phyloP scores from a whole-genome alignment of 2,888 invertebrate species.

The Anaspis maculata region DNA sequence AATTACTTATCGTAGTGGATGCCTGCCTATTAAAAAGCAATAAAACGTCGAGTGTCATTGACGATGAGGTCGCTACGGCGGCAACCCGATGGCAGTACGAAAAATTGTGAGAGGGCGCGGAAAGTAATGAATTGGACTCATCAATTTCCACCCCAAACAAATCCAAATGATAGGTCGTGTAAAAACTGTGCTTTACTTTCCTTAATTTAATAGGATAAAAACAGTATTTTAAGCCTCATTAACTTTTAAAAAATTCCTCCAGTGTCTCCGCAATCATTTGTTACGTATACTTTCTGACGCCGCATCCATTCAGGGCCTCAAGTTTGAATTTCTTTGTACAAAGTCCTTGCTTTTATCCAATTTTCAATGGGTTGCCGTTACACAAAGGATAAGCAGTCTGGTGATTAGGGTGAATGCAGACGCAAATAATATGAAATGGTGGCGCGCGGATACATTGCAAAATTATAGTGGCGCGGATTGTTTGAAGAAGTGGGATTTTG shows the following conservation, averaged over 20 bases:
- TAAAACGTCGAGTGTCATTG: too few species aligned
- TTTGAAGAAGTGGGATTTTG: slow-evolving; percentile 3
- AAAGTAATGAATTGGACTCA: too few species aligned
- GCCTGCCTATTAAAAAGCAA: too few species aligned
- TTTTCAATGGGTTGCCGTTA: slow-evolving; percentile 20
- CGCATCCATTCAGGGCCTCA: slow-evolving; percentile 19
- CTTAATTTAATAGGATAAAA: slow-evolving; percentile 16
- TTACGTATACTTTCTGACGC: slow-evolving; percentile 23
- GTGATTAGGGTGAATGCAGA: slow-evolving; percentile 23
- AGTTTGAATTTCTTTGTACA: slow-evolving; percentile 23
- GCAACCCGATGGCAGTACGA: too few species aligned
- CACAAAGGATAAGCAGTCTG: slow-evolving; percentile 21
- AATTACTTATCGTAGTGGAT: too few species aligned
- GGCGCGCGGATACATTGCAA: slow-evolving; percentile 12
- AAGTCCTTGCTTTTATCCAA: slow-evolving; percentile 21
- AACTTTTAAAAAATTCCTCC: slow-evolving; percentile 20
- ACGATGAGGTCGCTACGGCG: too few species aligned
- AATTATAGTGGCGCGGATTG: slow-evolving; percentile 9
- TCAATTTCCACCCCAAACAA: too few species aligned
- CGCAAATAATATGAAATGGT: slow-evolving; percentile 11
- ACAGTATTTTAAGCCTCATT: slow-evolving; percentile 25
- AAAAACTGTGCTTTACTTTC: slow-evolving; percentile 7
- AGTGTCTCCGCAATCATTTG: slow-evolving; percentile 22
- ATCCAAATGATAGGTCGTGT: too few species aligned
- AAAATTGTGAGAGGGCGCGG: too few species aligned